A percentile compares a stretch with the other conserved stretches of the same genome.
phyloP scores from a whole-genome alignment of 2,113 vertebrate genomes.

The Choloepus hoffmanni region DNA sequence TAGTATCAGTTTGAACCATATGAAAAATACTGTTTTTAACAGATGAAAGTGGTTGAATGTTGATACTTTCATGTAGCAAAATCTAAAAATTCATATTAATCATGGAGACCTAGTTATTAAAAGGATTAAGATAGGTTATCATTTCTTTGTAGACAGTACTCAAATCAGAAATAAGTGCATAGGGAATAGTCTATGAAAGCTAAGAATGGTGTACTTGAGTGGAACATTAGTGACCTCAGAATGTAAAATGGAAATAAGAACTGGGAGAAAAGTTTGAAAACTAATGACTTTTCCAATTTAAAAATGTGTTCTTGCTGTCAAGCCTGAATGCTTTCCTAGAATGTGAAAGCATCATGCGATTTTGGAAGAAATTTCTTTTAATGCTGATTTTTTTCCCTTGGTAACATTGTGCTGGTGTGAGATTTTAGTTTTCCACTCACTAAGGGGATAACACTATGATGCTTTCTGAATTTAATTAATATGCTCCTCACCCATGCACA shows the following conservation, averaged over 20 bases:
- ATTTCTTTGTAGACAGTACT: conserved; percentile 79
- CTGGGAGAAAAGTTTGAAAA: conserved; percentile 67
- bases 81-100: conserved; percentile 78
- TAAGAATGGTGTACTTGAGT: conserved; percentile 77
- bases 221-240: conserved; percentile 70
- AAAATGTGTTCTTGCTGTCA: conserved; percentile 66
- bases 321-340: conserved; percentile 66
- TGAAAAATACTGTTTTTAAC: neutral
- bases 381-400: neutral
- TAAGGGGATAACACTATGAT: conserved; percentile 17
- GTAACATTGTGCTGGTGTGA: conserved; percentile 49
- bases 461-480: conserved; percentile 56
- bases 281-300: conserved; percentile 61
- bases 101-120: conserved; percentile 82
- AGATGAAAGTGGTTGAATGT: neutral
- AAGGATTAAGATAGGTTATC: conserved; percentile 77
- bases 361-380: conserved; percentile 71
- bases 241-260: conserved; percentile 74
- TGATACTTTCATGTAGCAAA: neutral
- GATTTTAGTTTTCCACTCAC: conserved; percentile 58
- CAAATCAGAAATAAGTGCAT: conserved; percentile 82
- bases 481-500: neutral
- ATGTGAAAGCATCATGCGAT: neutral
- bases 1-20: conserved; percentile 60
- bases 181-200: conserved; percentile 48